phyloP scores from a whole-genome alignment of 1,140 invertebrate genomes.

The Papilio polytes region DNA sequence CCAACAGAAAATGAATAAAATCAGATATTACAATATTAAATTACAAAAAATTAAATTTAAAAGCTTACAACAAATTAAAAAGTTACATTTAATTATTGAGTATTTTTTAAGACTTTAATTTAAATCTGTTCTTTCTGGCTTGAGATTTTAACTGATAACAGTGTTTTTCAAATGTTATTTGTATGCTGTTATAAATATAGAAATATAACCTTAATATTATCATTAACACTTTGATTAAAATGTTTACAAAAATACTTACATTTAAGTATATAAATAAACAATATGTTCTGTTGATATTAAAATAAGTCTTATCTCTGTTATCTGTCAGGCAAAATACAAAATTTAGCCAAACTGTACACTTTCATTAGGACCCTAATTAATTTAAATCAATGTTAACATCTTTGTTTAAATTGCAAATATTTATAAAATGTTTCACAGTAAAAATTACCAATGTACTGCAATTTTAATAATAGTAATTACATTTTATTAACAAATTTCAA shows the following conservation, averaged over 20 bases:
- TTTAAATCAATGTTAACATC: background rate
- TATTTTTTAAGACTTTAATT: background rate
- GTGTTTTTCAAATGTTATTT: no score
- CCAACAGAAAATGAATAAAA: background rate
- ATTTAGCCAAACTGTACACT: background rate
- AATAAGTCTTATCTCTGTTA: background rate
- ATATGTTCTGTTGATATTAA: background rate
- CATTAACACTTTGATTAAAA: background rate
- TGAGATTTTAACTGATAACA: no score
- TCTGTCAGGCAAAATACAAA: background rate
- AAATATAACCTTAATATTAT: no score
- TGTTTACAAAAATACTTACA: slow-evolving; percentile 10
- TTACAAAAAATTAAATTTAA: no score
- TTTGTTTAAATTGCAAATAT: background rate
- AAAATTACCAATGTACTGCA: background rate
- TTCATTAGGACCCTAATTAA: background rate
- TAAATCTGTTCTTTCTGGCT: no score
- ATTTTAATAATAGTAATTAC: background rate
- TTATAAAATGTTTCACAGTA: no score
- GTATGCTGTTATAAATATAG: no score
- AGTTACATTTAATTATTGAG: background rate
- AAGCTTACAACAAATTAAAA: background rate
- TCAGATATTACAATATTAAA: background rate
- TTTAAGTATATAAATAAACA: background rate
- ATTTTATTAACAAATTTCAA: background rate